These are phyloP conservation scores for Champsocephalus esox DNA, from an alignment of 2,797 vertebrate species.

Conservation along the genomic window DNA sequence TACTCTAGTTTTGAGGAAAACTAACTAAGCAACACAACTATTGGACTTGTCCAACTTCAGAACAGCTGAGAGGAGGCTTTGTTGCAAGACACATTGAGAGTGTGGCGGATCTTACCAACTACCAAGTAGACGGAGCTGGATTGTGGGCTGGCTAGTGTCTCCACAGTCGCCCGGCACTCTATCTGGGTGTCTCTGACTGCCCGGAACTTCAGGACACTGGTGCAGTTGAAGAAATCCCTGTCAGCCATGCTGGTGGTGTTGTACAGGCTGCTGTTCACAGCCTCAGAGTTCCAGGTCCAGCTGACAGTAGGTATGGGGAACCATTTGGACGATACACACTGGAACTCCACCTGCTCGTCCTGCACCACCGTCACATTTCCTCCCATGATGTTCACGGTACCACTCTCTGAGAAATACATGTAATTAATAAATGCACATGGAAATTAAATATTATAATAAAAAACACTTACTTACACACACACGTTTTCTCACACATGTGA, in stretches of 20 bases:
- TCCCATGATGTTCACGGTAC: constrained; percentile 68
- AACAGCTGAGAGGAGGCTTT: not conserved
- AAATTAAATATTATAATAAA: no score
- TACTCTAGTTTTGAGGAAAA: not conserved
- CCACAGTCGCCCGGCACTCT: constrained; percentile 67
- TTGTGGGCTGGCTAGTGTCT: constrained; percentile 44
- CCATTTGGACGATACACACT: constrained; percentile 74
- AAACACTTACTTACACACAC: no score
- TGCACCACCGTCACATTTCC: constrained; percentile 56
- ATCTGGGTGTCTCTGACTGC: constrained; percentile 60
- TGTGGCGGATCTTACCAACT: constrained; percentile 72
- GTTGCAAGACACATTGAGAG: not conserved
- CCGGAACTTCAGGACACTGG: constrained; percentile 67
- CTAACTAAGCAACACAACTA: not conserved
- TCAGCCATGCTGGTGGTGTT: constrained; percentile 61
- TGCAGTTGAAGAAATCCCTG: constrained; percentile 67
- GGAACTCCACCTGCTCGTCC: constrained; percentile 69
- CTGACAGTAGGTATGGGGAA: constrained; percentile 68
- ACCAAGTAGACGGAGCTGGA: constrained; percentile 67
- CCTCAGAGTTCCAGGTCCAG: constrained; percentile 68
- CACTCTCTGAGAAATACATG: constrained; percentile 66
- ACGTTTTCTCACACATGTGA: no score
- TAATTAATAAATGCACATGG: no score
- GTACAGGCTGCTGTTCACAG: constrained; percentile 51
- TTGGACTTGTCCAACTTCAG: not conserved